These are phyloP conservation scores for Silvanus unidentatus DNA, from an alignment of 2,888 invertebrate species.

Conservation along the genomic window DNA sequence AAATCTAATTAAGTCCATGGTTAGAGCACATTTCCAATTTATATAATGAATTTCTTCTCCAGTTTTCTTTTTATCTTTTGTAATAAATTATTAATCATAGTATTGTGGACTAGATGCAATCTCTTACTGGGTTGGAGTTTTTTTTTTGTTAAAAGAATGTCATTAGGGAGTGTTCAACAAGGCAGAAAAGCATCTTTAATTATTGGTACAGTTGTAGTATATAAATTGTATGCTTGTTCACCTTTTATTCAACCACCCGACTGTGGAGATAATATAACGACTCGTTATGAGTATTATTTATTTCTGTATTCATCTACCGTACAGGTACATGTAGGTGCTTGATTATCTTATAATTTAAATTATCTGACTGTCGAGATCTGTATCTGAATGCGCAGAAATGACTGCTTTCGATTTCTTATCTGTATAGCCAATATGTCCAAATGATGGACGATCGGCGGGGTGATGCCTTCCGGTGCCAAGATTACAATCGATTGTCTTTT, in stretches of 20 bases:
- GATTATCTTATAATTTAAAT: conserved; percentile 25
- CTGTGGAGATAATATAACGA: conserved; percentile 1
- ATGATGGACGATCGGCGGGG: conserved; percentile 12
- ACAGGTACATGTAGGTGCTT: conserved; percentile 4
- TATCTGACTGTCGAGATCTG: conserved; percentile 21
- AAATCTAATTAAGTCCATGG: too few species aligned
- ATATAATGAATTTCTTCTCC: too few species aligned
- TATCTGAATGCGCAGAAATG: conserved; percentile 17
- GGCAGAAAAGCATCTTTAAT: conserved; percentile 9
- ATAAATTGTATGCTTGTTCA: not conserved
- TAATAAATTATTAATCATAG: too few species aligned
- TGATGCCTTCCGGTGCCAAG: too few species aligned
- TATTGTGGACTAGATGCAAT: too few species aligned
- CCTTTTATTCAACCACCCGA: conserved; percentile 1
- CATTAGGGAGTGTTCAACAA: conserved; percentile 13
- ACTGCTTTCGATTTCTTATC: conserved; percentile 20
- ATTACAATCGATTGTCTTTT: too few species aligned
- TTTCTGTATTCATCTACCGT: conserved; percentile 9
- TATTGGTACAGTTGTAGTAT: conserved; percentile 6
- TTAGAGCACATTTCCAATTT: too few species aligned
- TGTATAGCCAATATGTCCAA: conserved; percentile 14
- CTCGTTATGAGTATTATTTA: conserved; percentile 13
- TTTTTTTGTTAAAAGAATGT: conserved; percentile 11
- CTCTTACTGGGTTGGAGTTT: too few species aligned
- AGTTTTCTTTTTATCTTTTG: too few species aligned